phyloP scores from a whole-genome alignment of 1,140 invertebrate genomes.

The Polypedilum pembai region DNA sequence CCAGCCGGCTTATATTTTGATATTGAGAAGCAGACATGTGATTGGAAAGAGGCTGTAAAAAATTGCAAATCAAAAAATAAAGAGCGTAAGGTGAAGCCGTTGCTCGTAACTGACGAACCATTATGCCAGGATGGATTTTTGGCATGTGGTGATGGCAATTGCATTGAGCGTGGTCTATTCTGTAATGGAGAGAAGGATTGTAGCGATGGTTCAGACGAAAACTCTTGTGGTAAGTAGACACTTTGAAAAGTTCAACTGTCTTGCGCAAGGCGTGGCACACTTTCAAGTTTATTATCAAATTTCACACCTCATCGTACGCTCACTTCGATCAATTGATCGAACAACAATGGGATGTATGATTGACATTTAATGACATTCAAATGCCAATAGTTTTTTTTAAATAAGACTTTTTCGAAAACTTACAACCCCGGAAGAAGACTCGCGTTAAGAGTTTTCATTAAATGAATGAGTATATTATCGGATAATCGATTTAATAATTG shows the following conservation, averaged over 20 bases:
- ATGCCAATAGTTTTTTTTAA: background rate
- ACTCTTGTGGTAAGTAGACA: constrained; percentile 73
- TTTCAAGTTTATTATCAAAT: constrained; percentile 4
- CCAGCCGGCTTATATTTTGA: constrained; percentile 89
- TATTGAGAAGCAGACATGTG: constrained; percentile 92
- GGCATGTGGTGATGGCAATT: constrained; percentile 78
- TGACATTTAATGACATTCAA: background rate
- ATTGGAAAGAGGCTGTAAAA: constrained; percentile 89
- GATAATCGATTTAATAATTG: background rate
- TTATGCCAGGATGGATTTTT: constrained; percentile 78
- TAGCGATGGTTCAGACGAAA: constrained; percentile 81
- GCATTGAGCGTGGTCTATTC: constrained; percentile 83
- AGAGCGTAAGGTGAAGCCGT: constrained; percentile 80
- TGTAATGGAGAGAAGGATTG: constrained; percentile 92
- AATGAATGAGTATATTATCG: no score
- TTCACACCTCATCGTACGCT: background rate
- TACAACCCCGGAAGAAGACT: background rate
- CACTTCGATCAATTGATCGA: background rate
- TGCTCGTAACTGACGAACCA: constrained; percentile 84
- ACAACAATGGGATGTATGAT: background rate
- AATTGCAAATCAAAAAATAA: constrained; percentile 89
- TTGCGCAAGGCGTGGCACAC: background rate
- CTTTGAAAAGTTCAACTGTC: background rate
- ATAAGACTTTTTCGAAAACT: background rate
- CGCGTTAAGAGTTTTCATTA: background rate